These are phyloP conservation scores for Chymomyza fuscimana DNA, from an alignment of 2,888 invertebrate genomes.

Conservation along the genomic window DNA sequence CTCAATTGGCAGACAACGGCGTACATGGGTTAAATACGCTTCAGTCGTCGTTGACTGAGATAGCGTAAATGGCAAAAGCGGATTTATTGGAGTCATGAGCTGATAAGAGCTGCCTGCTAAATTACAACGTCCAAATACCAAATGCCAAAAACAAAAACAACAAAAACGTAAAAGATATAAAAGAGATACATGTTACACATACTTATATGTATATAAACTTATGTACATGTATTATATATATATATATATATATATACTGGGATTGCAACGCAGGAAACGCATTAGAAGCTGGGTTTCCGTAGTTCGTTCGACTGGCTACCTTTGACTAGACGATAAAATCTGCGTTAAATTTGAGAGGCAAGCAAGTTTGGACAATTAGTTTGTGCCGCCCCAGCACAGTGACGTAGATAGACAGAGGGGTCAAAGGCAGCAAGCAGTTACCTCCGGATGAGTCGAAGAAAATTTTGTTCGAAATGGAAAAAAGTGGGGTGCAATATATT, in stretches of 20 bases:
- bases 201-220: conserved; percentile 46
- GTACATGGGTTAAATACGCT: conserved; percentile 57
- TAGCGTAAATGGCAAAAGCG: conserved; percentile 58
- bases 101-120: conserved; percentile 67
- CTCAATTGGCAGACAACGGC: conserved; percentile 58
- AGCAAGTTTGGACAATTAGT: conserved; percentile 71
- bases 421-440: no score
- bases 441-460: no score
- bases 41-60: conserved; percentile 55
- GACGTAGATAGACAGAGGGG: no score
- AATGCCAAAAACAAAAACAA: conserved; percentile 49
- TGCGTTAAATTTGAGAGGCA: conserved; percentile 72
- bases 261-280: conserved; percentile 67
- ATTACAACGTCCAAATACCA: conserved; percentile 65
- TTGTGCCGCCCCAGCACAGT: conserved; percentile 14
- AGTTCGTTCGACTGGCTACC: conserved; percentile 10
- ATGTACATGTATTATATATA: conserved; percentile 17
- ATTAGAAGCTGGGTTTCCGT: conserved; percentile 56
- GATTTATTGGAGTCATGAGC: conserved; percentile 74
- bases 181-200: conserved; percentile 22
- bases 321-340: conserved; percentile 53
- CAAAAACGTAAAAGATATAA: conserved; percentile 33
- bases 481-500: no score
- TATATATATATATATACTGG: conserved; percentile 49
- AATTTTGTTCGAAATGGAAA: no score